Conservation (phyloP, 2,113 vertebrate species). For the Fulmarus glacialis region DNA sequence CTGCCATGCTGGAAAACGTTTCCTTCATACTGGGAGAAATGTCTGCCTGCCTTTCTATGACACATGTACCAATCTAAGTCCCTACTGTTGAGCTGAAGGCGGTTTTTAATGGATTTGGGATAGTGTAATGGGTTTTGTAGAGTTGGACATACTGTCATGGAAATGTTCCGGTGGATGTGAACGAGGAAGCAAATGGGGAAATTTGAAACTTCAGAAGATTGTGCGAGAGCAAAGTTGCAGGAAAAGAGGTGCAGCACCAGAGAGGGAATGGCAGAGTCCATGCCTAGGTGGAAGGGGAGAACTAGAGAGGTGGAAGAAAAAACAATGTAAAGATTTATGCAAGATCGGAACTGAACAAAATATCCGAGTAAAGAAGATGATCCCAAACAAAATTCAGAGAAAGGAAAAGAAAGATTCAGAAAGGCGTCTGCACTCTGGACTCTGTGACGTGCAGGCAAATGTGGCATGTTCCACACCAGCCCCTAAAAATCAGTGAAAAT, state of each 20-base stretch:
- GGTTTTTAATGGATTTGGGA: background rate
- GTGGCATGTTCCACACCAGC: background rate
- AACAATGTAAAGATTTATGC: fast-evolving
- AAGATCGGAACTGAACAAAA: background rate
- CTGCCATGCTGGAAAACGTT: fast-evolving
- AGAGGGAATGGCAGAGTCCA: fast-evolving
- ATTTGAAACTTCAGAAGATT: background rate
- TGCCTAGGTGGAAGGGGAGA: too few relatives aligned
- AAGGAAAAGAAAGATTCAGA: fast-evolving
- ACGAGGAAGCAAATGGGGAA: background rate
- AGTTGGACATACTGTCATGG: fast-evolving
- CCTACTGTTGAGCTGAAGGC: background rate
- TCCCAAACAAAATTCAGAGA: background rate
- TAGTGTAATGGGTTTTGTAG: background rate
- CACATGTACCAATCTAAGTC: background rate
- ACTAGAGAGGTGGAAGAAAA: background rate
- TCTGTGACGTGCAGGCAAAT: background rate
- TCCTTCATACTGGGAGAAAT: background rate
- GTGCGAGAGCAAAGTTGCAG: background rate
- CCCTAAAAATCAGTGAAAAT: background rate
- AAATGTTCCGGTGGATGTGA: background rate
- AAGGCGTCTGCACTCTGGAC: fast-evolving
- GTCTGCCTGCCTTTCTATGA: background rate
- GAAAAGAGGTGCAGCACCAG: background rate
- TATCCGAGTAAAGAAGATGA: background rate